Evolutionary conservation across 2,797 vertebrate species (phyloP).

Genomic region (Enteromius argenteus): DNA sequence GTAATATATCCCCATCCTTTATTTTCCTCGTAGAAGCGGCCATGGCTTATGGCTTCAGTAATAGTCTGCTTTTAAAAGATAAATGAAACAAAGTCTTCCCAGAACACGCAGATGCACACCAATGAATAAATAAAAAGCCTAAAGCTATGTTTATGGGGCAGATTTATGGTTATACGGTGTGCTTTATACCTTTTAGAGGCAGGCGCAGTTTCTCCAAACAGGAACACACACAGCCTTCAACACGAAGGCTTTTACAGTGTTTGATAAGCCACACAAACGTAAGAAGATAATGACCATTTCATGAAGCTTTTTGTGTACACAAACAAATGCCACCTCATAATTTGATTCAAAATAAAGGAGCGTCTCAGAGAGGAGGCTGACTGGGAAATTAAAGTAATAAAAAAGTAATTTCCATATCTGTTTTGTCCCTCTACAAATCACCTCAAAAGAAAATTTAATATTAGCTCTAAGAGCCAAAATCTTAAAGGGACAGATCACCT

Average conservation of each 20-base stretch:
- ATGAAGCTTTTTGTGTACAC: neutral
- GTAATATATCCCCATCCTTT: constrained; percentile 10
- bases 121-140: constrained; percentile 34
- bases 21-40: constrained; percentile 35
- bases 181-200: neutral
- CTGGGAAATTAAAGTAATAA: neutral
- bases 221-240: neutral
- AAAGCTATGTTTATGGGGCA: neutral
- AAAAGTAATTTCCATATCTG: neutral
- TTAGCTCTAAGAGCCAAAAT: constrained; percentile 44
- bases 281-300: neutral
- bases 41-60: constrained; percentile 50
- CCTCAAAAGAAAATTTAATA: constrained; percentile 33
- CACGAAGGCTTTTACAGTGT: neutral
- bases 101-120: constrained; percentile 22
- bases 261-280: neutral
- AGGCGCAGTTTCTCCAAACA: neutral
- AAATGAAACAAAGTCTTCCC: constrained; percentile 41
- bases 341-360: constrained; percentile 11
- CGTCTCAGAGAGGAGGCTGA: neutral
- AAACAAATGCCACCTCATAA: constrained; percentile 17
- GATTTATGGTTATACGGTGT: constrained; percentile 41
- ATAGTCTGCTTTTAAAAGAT: constrained; percentile 56
- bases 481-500: neutral
- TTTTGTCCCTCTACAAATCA: constrained; percentile 4